Evolutionary conservation across 2,888 invertebrate genomes (phyloP).

Genomic region (Aphidoletes aphidimyza): DNA sequence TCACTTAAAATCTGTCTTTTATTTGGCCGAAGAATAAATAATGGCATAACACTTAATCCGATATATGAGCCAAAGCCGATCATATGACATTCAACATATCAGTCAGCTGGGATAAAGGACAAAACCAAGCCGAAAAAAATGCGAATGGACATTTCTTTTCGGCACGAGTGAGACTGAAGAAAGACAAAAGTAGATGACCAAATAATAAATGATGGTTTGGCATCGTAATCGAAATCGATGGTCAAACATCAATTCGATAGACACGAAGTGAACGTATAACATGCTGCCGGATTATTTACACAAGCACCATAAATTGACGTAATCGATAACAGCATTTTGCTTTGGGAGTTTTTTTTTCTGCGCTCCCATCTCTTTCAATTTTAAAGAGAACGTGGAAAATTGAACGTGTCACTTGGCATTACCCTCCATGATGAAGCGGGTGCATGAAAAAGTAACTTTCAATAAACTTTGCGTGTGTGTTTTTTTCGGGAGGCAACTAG

Average conservation of each 20-base stretch:
- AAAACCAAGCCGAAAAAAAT: neutral
- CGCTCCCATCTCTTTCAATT: neutral
- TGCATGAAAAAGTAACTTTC: neutral
- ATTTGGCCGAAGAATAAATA: slow-evolving; percentile 25
- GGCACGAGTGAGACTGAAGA: neutral
- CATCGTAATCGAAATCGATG: slow-evolving; percentile 19
- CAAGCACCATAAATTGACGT: slow-evolving; percentile 22
- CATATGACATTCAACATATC: slow-evolving; percentile 48
- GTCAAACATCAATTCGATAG: neutral
- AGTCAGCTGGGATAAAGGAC: slow-evolving; percentile 21
- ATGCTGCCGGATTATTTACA: slow-evolving; percentile 7
- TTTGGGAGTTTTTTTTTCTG: neutral
- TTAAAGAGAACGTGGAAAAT: neutral
- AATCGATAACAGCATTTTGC: slow-evolving; percentile 39
- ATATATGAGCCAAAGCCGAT: slow-evolving; percentile 42
- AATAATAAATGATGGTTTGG: slow-evolving; percentile 44
- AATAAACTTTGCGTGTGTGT: neutral
- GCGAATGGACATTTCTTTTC: neutral
- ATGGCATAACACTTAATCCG: slow-evolving; percentile 48
- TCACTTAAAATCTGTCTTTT: slow-evolving; percentile 21
- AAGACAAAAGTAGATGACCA: slow-evolving; percentile 38
- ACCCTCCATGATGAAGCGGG: neutral
- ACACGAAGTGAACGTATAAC: neutral
- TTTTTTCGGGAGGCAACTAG: neutral
- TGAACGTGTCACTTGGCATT: neutral